Percentiles rank a stretch among this genome's conserved stretches.
Conservation (phyloP, 2,113 vertebrate genomes). For the Limnothrissa miodon region DNA sequence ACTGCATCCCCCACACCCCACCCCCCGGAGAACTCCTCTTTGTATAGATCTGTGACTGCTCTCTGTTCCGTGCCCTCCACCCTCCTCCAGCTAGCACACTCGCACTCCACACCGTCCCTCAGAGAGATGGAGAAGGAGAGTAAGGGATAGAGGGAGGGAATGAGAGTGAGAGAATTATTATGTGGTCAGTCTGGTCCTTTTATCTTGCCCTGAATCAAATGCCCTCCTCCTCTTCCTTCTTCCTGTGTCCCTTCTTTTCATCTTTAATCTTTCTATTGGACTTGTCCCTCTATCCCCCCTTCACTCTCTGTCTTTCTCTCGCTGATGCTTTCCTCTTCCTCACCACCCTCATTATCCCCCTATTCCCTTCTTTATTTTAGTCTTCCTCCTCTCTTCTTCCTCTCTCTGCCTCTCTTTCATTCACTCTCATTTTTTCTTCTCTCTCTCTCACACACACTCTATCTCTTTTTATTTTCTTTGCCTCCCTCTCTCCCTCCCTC, state of each 20-base stretch:
- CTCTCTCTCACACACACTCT: not conserved
- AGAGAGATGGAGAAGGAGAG: not conserved
- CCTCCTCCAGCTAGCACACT: not conserved
- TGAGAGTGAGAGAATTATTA: not conserved
- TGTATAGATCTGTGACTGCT: not conserved
- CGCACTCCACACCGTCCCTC: not conserved
- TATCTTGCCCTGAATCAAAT: not conserved
- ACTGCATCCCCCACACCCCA: too few relatives aligned
- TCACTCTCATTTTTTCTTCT: not conserved
- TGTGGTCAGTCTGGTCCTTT: too few relatives aligned
- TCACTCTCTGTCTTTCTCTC: not conserved
- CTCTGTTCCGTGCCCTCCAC: not conserved
- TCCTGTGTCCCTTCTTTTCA: too few relatives aligned
- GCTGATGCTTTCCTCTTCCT: too few relatives aligned
- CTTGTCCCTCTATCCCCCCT: not conserved
- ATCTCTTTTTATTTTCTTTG: not conserved
- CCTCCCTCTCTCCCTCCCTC: conserved; percentile 25
- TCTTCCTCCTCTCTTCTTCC: conserved; percentile 29
- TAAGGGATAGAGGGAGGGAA: not conserved
- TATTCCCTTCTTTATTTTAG: too few relatives aligned
- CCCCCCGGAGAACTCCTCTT: not conserved
- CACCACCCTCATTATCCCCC: too few relatives aligned
- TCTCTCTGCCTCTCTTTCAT: not conserved
- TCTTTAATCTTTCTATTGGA: not conserved
- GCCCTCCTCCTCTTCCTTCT: not conserved